Percentiles rank a stretch among this genome's conserved stretches.
Conservation (phyloP, 2,888 invertebrate genomes). For the Zaprionus bogoriensis region DNA sequence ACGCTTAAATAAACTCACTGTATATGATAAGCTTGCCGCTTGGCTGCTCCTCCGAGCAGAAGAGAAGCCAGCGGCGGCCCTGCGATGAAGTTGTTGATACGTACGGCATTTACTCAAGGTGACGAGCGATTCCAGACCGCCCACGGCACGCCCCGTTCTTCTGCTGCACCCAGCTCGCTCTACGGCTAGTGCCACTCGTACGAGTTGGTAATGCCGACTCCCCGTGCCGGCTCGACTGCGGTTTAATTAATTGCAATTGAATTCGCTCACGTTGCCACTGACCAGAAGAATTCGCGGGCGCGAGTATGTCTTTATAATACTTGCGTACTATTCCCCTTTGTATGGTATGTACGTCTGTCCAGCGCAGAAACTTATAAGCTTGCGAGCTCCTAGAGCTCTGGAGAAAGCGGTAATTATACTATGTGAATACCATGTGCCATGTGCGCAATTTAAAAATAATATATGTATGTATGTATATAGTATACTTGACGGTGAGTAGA, state of each 20-base stretch:
- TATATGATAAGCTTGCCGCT: conserved; percentile 42
- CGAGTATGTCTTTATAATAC: neutral
- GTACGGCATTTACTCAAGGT: neutral
- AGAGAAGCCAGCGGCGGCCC: neutral
- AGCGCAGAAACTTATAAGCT: no score
- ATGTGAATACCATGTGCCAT: no score
- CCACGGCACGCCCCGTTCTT: neutral
- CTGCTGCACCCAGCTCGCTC: neutral
- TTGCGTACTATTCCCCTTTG: no score
- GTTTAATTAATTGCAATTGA: neutral
- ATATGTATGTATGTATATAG: no score
- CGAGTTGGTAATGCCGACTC: neutral
- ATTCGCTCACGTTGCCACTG: neutral
- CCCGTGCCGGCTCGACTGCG: neutral
- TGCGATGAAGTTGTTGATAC: neutral
- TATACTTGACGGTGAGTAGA: no score
- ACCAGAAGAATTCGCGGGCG: neutral
- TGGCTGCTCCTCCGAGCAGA: neutral
- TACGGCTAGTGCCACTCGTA: neutral
- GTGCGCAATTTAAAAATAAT: no score
- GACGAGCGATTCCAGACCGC: neutral
- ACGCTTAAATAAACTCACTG: conserved; percentile 52
- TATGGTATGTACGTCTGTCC: no score
- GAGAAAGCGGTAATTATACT: no score
- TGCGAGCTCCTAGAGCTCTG: no score